These are phyloP conservation scores for Dallia pectoralis DNA, from an alignment of 2,797 vertebrate genomes.

Conservation along the genomic window DNA sequence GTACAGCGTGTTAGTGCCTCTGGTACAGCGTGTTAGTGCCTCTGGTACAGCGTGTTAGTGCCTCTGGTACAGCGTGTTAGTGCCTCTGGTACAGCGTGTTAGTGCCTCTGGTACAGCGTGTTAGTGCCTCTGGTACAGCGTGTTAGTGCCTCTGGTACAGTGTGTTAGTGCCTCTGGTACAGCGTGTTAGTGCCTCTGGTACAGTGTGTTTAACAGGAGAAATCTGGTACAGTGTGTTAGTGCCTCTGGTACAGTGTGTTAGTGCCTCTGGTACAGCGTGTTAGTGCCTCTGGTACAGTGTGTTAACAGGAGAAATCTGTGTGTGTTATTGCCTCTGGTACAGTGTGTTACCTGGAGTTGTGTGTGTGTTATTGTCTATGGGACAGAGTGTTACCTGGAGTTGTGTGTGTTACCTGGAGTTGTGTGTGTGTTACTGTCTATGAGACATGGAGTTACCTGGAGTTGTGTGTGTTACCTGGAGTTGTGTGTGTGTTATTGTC, in stretches of 20 bases:
- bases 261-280: too few relatives aligned
- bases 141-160: too few relatives aligned
- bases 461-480: slow-evolving; percentile 77
- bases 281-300: not conserved
- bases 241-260: not conserved
- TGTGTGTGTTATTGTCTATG: not conserved
- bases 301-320: slow-evolving; percentile 59
- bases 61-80: not conserved
- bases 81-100: too few relatives aligned
- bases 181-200: slow-evolving; percentile 86
- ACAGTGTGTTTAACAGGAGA: slow-evolving; percentile 70
- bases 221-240: not conserved
- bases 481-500: not conserved
- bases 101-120: not conserved
- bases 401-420: slow-evolving; percentile 80
- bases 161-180: not conserved
- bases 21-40: not conserved
- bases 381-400: slow-evolving; percentile 78
- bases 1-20: not conserved
- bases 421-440: slow-evolving; percentile 36
- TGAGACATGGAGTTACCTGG: slow-evolving; percentile 80
- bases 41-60: not conserved
- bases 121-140: not conserved
- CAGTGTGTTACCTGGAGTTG: not conserved
- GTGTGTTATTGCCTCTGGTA: not conserved